Conservation (phyloP, 2,888 invertebrate genomes). For the Catocala sponsa region DNA sequence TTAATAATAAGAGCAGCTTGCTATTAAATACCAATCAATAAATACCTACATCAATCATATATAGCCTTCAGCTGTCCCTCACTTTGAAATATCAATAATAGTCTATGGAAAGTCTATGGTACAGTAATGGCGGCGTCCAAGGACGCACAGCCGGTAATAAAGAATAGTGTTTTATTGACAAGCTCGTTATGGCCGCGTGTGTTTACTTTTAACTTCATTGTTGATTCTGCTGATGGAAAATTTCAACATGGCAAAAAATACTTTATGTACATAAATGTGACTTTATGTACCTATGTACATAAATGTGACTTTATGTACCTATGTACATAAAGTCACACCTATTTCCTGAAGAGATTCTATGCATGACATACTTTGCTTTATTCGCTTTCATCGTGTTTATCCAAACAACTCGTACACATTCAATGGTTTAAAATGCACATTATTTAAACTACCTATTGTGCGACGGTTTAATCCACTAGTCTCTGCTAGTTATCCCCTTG, state of each 20-base stretch:
- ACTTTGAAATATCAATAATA: constrained; percentile 30
- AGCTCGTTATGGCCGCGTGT: neutral
- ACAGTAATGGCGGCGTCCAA: constrained; percentile 21
- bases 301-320: too few species aligned
- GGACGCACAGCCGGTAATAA: constrained; percentile 10
- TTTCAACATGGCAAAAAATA: neutral
- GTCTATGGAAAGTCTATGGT: constrained; percentile 23
- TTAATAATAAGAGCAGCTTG: too few species aligned
- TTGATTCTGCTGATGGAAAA: neutral
- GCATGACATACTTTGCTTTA: too few species aligned
- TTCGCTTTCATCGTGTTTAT: too few species aligned
- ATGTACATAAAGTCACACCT: neutral
- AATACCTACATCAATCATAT: constrained; percentile 16
- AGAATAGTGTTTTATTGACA: neutral
- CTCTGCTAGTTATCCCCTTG: too few species aligned
- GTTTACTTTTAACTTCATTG: constrained; percentile 1
- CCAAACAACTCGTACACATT: too few species aligned
- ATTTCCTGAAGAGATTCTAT: too few species aligned
- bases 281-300: too few species aligned
- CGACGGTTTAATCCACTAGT: too few species aligned
- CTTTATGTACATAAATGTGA: too few species aligned
- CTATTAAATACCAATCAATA: neutral
- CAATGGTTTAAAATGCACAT: too few species aligned
- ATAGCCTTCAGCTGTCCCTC: constrained; percentile 33
- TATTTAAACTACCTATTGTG: too few species aligned